These are phyloP conservation scores for Cantharis rustica DNA, from an alignment of 2,888 invertebrate species.

Conservation along the genomic window DNA sequence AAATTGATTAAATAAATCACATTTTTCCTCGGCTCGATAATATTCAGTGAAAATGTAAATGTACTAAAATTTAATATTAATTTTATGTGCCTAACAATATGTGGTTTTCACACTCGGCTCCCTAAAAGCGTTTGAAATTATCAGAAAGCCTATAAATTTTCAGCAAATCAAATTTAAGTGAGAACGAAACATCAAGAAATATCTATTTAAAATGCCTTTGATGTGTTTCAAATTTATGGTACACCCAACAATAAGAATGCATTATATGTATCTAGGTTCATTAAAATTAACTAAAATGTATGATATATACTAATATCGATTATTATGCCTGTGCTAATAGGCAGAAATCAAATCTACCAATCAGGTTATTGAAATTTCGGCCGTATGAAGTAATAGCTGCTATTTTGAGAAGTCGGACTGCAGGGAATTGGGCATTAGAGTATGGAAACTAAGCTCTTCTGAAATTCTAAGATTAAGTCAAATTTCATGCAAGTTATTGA, in stretches of 20 bases:
- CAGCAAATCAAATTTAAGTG: neutral
- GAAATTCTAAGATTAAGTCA: neutral
- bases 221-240: neutral
- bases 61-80: neutral
- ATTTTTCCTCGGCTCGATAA: neutral
- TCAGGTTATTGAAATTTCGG: no score
- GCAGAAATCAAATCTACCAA: no score
- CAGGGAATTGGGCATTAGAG: no score
- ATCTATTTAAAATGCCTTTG: neutral
- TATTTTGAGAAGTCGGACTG: no score
- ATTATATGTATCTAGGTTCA: neutral
- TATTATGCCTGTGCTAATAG: no score
- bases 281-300: neutral
- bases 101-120: neutral
- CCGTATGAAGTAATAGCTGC: no score
- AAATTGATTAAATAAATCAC: neutral
- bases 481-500: neutral
- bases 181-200: neutral
- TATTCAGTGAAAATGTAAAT: neutral
- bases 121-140: neutral
- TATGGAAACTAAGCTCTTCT: neutral
- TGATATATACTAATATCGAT: neutral
- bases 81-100: neutral
- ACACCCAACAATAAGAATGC: neutral
- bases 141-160: neutral